These are phyloP conservation scores for Emydocephalus ijimae DNA, from an alignment of 2,113 vertebrate genomes.

Conservation along the genomic window DNA sequence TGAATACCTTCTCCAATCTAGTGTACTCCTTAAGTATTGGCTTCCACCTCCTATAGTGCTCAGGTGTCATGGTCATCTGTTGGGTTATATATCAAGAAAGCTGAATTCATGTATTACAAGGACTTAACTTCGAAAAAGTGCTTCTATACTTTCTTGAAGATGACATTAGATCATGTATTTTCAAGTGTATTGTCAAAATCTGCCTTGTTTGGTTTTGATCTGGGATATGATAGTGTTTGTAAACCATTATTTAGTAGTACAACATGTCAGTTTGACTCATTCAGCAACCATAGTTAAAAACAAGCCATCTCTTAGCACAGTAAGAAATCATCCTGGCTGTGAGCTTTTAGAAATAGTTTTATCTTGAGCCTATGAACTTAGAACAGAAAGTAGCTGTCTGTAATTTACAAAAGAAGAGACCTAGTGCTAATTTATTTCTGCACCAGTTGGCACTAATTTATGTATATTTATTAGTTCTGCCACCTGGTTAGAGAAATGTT, in stretches of 20 bases:
- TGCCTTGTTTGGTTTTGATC: not conserved
- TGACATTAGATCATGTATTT: not conserved
- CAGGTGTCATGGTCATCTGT: not conserved
- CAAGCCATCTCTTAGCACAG: not conserved
- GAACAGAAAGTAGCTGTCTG: not conserved
- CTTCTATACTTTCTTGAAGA: not conserved
- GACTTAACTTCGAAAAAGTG: not conserved
- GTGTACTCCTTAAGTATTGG: not conserved
- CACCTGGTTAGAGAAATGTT: conserved; percentile 8
- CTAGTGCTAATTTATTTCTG: not conserved
- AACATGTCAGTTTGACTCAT: not conserved
- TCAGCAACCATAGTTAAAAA: not conserved
- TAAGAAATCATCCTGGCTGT: not conserved
- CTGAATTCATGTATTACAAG: not conserved
- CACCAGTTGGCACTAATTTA: not conserved
- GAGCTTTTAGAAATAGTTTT: not conserved
- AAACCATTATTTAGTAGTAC: not conserved
- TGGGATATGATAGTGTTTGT: not conserved
- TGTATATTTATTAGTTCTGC: not conserved
- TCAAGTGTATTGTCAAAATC: not conserved
- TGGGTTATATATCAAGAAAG: not conserved
- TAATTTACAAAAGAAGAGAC: not conserved
- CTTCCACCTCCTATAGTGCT: not conserved
- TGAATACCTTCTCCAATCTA: not conserved
- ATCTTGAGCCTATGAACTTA: not conserved